Percentiles rank a stretch among this genome's conserved stretches.
Evolutionary conservation across 2,113 vertebrate genomes (phyloP).

Genomic region (Elephas maximus): DNA sequence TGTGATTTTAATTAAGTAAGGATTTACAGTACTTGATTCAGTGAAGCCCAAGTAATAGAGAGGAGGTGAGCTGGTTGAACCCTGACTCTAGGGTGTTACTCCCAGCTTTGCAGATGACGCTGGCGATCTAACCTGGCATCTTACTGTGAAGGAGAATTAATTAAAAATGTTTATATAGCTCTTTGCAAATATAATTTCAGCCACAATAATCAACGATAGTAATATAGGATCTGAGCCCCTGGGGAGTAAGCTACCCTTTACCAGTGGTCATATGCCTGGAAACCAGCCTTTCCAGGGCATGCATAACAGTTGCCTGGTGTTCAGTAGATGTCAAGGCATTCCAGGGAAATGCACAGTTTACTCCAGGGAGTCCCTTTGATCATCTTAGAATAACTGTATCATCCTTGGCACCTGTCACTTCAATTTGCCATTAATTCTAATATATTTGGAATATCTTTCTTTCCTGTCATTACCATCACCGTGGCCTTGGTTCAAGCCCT

Average conservation of each 20-base stretch:
- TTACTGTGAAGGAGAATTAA: slow-evolving; percentile 66
- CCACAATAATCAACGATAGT: slow-evolving; percentile 51
- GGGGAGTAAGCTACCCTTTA: background rate
- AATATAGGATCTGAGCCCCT: background rate
- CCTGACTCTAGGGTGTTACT: slow-evolving; percentile 52
- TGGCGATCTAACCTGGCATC: slow-evolving; percentile 21
- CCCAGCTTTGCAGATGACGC: slow-evolving; percentile 9
- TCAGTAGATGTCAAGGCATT: background rate
- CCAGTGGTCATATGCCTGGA: rapidly evolving
- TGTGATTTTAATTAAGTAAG: slow-evolving; percentile 81
- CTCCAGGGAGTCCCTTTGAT: background rate
- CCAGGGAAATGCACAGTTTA: background rate
- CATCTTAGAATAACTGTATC: background rate
- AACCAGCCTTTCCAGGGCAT: background rate
- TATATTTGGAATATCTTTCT: background rate
- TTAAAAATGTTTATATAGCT: slow-evolving; percentile 59
- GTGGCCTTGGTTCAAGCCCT: background rate
- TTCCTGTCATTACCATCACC: background rate
- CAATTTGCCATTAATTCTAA: background rate
- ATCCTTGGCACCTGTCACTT: background rate
- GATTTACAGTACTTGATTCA: slow-evolving; percentile 74
- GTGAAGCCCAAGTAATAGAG: slow-evolving; percentile 78
- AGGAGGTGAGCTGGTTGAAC: slow-evolving; percentile 69
- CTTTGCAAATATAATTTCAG: slow-evolving; percentile 59
- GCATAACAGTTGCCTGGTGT: background rate